These are phyloP conservation scores for Xanthorhoe designata DNA, from an alignment of 2,888 invertebrate genomes.

Conservation along the genomic window DNA sequence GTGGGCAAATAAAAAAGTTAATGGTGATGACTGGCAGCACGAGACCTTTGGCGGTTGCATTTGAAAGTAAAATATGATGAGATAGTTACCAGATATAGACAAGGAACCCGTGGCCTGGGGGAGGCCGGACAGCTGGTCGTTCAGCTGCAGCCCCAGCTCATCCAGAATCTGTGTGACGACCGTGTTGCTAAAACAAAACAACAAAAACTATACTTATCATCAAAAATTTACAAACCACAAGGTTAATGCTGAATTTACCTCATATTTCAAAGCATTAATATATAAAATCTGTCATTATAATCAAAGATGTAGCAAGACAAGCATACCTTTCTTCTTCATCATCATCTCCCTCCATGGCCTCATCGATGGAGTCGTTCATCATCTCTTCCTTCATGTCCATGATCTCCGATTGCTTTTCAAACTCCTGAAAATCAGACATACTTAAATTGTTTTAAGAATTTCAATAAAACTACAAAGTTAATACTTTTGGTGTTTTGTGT, in stretches of 20 bases:
- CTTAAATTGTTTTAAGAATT: too few relatives aligned
- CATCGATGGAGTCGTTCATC: slow-evolving; percentile 99
- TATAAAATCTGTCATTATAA: not conserved
- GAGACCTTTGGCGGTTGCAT: too few relatives aligned
- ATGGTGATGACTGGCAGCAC: too few relatives aligned
- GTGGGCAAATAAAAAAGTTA: too few relatives aligned
- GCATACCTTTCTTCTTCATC: slow-evolving; percentile 97
- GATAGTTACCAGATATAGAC: slow-evolving; percentile 73
- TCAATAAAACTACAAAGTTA: not conserved
- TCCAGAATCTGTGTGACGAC: slow-evolving; percentile 98
- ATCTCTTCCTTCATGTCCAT: slow-evolving; percentile 99
- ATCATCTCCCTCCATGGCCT: slow-evolving; percentile 99
- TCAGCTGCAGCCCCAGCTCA: slow-evolving; percentile 97
- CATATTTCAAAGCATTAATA: too few relatives aligned
- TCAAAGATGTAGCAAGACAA: not conserved
- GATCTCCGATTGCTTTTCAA: slow-evolving; percentile 99
- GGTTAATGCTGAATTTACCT: too few relatives aligned
- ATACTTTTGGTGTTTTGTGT: too few relatives aligned
- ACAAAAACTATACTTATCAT: not conserved
- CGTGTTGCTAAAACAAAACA: slow-evolving; percentile 89
- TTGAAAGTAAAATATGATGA: not conserved
- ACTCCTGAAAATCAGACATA: slow-evolving; percentile 90
- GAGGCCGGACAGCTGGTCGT: slow-evolving; percentile 95
- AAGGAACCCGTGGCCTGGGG: slow-evolving; percentile 88
- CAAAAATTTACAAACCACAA: too few relatives aligned